These are phyloP conservation scores for Poecilia velifera DNA, from an alignment of 2,797 vertebrate genomes.

Conservation along the genomic window DNA sequence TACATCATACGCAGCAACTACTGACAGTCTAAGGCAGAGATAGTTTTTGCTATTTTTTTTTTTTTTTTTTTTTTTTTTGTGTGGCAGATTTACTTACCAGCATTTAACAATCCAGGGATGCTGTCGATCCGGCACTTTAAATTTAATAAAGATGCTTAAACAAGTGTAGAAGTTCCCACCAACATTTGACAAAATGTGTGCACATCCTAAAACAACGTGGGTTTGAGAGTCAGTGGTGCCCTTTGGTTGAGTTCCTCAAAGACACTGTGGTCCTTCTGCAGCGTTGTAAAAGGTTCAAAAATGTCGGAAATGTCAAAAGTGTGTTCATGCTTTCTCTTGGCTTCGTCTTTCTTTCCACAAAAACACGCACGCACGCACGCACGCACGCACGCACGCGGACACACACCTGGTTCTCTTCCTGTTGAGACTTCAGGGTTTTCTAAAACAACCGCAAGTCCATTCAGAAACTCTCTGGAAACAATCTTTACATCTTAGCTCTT, in stretches of 20 bases:
- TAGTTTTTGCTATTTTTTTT: slow-evolving; percentile 8
- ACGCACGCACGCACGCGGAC: not conserved
- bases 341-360: not conserved
- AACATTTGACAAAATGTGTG: not conserved
- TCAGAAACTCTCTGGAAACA: slow-evolving; percentile 33
- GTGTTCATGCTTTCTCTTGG: not conserved
- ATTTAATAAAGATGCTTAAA: slow-evolving; percentile 35
- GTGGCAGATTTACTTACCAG: slow-evolving; percentile 26
- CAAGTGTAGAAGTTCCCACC: slow-evolving; percentile 18
- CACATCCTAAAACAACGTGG: not conserved
- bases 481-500: slow-evolving; percentile 24
- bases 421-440: slow-evolving; percentile 10
- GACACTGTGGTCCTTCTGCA: not conserved
- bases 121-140: slow-evolving; percentile 32
- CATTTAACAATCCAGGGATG: slow-evolving; percentile 15
- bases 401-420: slow-evolving; percentile 10
- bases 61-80: not conserved
- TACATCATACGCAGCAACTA: slow-evolving; percentile 30
- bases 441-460: slow-evolving; percentile 23
- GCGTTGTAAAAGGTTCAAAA: slow-evolving; percentile 8
- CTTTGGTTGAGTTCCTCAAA: slow-evolving; percentile 18
- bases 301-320: slow-evolving; percentile 5
- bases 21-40: slow-evolving; percentile 51
- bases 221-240: slow-evolving; percentile 2
- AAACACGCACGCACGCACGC: not conserved